Base-by-base conservation (phyloP, 2,888 invertebrate species). In the Synergus umbraculus region DNA sequence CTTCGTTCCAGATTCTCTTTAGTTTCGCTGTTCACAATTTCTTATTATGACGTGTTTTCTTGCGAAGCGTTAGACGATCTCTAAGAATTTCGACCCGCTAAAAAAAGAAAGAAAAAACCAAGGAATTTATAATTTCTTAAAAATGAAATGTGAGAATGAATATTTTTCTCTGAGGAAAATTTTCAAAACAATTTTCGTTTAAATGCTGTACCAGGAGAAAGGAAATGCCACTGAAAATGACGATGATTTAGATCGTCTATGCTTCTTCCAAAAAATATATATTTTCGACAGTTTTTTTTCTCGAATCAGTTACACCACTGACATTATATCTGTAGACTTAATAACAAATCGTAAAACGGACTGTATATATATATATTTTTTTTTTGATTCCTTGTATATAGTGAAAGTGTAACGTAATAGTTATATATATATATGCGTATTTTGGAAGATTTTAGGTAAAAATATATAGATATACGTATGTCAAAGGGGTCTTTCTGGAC, bases 361-460 rank as follows among this genome's bases (percentile, higher is more conserved):
- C 58, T 80, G 81, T 80, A 84, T 83, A 84, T 79, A 82, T 82
- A 22, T 22, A 22, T 22, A 22, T 22, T 83, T 84, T 79, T 83
- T 83, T 69, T 79, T 76, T 76, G 78, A 86, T 82, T 85, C 85
- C 80, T 81, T 86, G 84, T 85, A 85, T 81, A 86, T 85, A 87
- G 65, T 63, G 78, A 73, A 79, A 81, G 76, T 79, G 77, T 82
- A 76, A 81, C 77, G 80, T 80, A 81, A 84, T 83, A 85, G 82
- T 83, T 84, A 84, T 83, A 86, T 64, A 76, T 84, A 84, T 83
- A 86, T 64, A 76, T 79, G 73, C 15, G 41, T 37, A 49, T 77
- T 69, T 76, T 77, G 44, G 80, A 73, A 73, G 73, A 77, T 82
- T 78, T 77, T 76, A 82, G 80, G 80, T 83, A 82, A 37, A 37